Conservation (phyloP, 2,797 vertebrate genomes). For the Myotis pilosus region DNA sequence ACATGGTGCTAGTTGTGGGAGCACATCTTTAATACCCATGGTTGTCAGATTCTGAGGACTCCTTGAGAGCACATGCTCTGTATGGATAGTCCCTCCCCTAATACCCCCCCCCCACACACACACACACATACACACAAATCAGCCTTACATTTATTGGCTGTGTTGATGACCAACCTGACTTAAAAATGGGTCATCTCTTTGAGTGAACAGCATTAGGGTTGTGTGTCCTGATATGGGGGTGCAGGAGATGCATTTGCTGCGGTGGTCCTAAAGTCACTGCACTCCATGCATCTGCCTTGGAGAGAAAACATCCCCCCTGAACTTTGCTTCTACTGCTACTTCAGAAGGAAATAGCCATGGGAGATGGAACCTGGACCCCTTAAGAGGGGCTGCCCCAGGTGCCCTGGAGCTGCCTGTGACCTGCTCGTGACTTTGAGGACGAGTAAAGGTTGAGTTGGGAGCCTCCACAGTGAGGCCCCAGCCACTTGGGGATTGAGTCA, state of each 20-base stretch:
- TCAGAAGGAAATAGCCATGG: neutral
- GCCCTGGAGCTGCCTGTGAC: neutral
- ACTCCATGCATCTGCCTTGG: neutral
- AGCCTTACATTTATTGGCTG: accelerated
- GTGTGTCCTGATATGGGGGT: neutral
- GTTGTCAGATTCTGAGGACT: neutral
- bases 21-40: neutral
- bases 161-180: constrained; percentile 39
- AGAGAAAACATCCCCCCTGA: neutral
- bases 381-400: neutral
- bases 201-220: neutral
- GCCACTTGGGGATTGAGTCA: neutral
- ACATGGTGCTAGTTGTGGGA: accelerated
- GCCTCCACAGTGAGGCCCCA: neutral
- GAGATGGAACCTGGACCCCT: neutral
- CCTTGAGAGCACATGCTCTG: neutral
- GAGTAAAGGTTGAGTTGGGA: neutral
- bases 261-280: too few relatives aligned
- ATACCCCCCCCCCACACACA: too few relatives aligned
- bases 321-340: neutral
- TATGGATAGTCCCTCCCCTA: neutral
- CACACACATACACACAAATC: neutral
- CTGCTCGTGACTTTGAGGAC: neutral
- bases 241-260: neutral
- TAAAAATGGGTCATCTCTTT: neutral